A percentile compares a stretch with the other conserved stretches of the same genome.
These are phyloP conservation scores for Pemphigus obesinymphae DNA, from an alignment of 1,140 invertebrate species.

Conservation along the genomic window DNA sequence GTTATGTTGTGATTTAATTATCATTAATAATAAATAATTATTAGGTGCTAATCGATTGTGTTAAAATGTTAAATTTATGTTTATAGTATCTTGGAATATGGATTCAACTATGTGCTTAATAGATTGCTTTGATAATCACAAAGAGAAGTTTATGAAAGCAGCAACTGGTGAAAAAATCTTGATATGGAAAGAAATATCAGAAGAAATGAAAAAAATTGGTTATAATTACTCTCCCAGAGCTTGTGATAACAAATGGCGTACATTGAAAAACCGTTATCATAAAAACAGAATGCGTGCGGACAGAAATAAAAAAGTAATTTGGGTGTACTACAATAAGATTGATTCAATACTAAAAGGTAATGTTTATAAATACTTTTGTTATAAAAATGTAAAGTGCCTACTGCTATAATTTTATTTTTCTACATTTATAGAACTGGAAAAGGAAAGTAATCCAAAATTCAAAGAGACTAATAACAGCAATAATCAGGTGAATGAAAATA, in stretches of 20 bases:
- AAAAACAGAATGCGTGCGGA: slow-evolving; percentile 14
- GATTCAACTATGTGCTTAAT: slow-evolving; percentile 25
- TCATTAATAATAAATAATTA: too few relatives aligned
- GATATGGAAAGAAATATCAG: slow-evolving; percentile 10
- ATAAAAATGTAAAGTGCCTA: too few relatives aligned
- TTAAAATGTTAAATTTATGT: not conserved
- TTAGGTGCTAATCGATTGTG: not conserved
- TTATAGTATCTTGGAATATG: slow-evolving; percentile 20
- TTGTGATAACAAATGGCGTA: slow-evolving; percentile 34
- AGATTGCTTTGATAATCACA: not conserved
- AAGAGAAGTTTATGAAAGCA: slow-evolving; percentile 31
- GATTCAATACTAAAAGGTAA: slow-evolving; percentile 23
- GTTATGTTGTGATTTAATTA: not conserved
- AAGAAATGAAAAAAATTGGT: slow-evolving; percentile 5
- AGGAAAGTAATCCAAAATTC: not conserved
- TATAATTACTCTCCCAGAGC: slow-evolving; percentile 20
- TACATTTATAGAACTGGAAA: not conserved
- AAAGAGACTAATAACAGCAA: not conserved
- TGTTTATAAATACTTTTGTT: not conserved
- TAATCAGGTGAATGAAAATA: not conserved
- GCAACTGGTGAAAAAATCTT: slow-evolving; percentile 22
- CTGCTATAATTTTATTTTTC: not conserved
- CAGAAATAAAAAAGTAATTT: slow-evolving; percentile 11
- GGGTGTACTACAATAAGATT: slow-evolving; percentile 28
- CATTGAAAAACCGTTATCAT: slow-evolving; percentile 25